Evolutionary conservation across 2,113 vertebrate genomes (phyloP), one percentile per base, ranked within the genome.

Genomic region (Elachura formosa): DNA sequence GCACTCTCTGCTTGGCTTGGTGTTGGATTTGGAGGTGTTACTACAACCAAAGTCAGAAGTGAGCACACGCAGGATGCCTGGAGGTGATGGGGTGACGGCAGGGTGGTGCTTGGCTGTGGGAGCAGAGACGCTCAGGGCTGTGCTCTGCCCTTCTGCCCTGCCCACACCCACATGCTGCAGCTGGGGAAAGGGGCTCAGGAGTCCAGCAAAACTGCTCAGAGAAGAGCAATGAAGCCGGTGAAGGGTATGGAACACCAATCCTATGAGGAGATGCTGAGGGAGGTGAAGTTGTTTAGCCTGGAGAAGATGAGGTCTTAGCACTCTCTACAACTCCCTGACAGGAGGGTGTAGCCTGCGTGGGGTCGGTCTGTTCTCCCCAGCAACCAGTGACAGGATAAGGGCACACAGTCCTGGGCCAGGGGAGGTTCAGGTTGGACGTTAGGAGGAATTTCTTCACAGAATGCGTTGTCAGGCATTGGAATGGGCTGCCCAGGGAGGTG

Each of bases 21-120:
- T 10, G 51, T 16, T 9, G 61, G 51, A 21, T 41, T 56, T 68
- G 62, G 9, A 41, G 54, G 41, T 59, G 80, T 7, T 31, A 1
- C 36, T 3, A 10, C 61, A 59, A 6, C 15, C 21, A 1, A 21
- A 36, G 36, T 4, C 59, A 31, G 45, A 31, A 36, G n/a, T 2
- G 49, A 21, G 0, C 0, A 0, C 79, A 8, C 0, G 0, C 83
- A 56, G 55, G 54, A 14, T 6, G 31, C 14, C 14, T 7, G 51
- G 66, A 21, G 12, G 1, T 4, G 11, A 2, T 5, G 31, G 31
- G 43, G 38, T 28, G 67, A 14, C 2, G 2, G 52, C 56, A 52
- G 21, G 1, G 15, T 0, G 0, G 46, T n/a, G 2, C 33, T 34
- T 14, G 5, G 41, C 76, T 34, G 33, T 0, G 1, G 71, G 78